A percentile compares a stretch with the other conserved stretches of the same genome.
These are phyloP conservation scores for Drosophila rubida DNA, from an alignment of 2,888 invertebrate species.

Conservation along the genomic window DNA sequence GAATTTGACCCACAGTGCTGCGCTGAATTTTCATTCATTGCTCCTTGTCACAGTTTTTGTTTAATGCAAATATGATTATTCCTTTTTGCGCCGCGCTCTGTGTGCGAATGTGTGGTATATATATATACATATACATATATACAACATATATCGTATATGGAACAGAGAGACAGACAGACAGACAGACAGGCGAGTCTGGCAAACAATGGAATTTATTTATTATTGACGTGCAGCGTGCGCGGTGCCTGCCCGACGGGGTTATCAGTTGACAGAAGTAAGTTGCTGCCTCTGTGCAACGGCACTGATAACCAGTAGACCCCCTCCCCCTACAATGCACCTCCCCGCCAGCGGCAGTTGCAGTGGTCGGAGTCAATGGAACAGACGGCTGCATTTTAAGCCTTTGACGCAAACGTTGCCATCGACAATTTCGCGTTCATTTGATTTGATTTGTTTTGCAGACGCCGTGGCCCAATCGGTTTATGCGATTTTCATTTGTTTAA, in stretches of 20 bases:
- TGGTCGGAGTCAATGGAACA: constrained; percentile 24
- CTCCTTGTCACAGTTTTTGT: constrained; percentile 47
- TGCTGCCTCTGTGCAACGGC: constrained; percentile 46
- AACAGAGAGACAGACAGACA: constrained; percentile 12
- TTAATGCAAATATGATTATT: constrained; percentile 72
- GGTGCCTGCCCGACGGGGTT: constrained; percentile 60
- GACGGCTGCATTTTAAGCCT: constrained; percentile 52
- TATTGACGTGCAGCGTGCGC: constrained; percentile 64
- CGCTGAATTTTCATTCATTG: constrained; percentile 53
- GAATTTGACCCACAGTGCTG: constrained; percentile 12
- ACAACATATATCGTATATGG: constrained; percentile 17
- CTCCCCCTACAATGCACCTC: not conserved
- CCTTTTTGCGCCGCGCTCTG: constrained; percentile 45
- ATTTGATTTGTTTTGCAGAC: constrained; percentile 46
- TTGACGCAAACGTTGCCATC: constrained; percentile 48
- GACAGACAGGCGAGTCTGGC: constrained; percentile 26
- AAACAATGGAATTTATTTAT: constrained; percentile 76
- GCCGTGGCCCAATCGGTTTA: constrained; percentile 51
- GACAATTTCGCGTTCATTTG: constrained; percentile 45
- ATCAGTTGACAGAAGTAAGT: constrained; percentile 69
- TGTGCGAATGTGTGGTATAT: constrained; percentile 1
- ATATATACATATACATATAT: constrained; percentile 3
- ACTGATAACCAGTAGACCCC: constrained; percentile 59
- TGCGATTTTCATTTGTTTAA: constrained; percentile 65
- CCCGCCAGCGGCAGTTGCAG: not conserved